These are phyloP conservation scores for Leptodactylus fuscus DNA, from an alignment of 2,113 vertebrate genomes.

Conservation along the genomic window DNA sequence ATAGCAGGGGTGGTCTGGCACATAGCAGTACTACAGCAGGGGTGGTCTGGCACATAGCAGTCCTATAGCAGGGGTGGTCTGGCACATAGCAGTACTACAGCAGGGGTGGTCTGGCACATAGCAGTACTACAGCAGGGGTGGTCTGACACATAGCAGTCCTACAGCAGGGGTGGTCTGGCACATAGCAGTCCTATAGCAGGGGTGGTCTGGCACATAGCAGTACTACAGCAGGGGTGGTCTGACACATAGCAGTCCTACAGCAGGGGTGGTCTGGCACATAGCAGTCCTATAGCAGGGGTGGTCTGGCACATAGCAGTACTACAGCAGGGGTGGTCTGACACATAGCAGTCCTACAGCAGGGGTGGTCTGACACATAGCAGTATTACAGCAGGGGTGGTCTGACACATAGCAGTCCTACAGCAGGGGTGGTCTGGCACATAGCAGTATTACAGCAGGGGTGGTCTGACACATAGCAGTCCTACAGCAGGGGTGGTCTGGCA, in stretches of 20 bases:
- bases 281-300: neutral
- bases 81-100: no score
- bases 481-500: neutral
- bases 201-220: neutral
- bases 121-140: no score
- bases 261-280: neutral
- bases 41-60: no score
- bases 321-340: neutral
- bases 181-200: no score
- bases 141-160: no score
- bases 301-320: neutral
- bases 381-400: neutral
- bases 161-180: no score
- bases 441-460: neutral
- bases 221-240: no score
- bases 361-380: neutral
- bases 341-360: neutral
- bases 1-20: no score
- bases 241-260: neutral
- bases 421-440: neutral
- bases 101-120: no score
- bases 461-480: neutral
- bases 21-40: no score
- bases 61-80: no score
- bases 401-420: neutral